Conservation (phyloP, 2,888 invertebrate species). For the Drosophila merina region DNA sequence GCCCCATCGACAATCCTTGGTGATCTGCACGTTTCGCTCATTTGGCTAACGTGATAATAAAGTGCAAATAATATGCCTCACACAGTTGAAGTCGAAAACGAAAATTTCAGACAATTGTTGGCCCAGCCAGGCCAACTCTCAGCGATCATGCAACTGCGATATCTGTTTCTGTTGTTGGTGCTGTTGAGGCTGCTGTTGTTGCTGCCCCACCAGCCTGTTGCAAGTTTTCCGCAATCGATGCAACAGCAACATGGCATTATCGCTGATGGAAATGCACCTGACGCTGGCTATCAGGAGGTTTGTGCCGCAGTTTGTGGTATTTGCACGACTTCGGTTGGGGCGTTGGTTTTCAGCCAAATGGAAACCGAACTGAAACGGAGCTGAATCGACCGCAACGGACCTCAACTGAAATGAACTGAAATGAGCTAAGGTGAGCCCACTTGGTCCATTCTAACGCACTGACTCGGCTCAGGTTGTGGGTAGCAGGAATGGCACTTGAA, state of each 20-base stretch:
- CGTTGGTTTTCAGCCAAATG: constrained; percentile 56
- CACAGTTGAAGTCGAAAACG: constrained; percentile 58
- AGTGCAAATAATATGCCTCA: constrained; percentile 84
- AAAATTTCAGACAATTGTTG: constrained; percentile 65
- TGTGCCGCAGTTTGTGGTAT: constrained; percentile 50
- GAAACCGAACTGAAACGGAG: constrained; percentile 25
- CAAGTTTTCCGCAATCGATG: constrained; percentile 73
- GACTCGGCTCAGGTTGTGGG: constrained; percentile 34
- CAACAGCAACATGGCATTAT: constrained; percentile 69
- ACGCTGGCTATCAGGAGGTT: constrained; percentile 65
- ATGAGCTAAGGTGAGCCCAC: constrained; percentile 2
- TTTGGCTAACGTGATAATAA: constrained; percentile 84
- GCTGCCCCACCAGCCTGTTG: constrained; percentile 47
- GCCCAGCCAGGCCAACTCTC: constrained; percentile 33
- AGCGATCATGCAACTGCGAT: constrained; percentile 57
- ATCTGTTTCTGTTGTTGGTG: constrained; percentile 24
- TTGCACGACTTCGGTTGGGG: constrained; percentile 69
- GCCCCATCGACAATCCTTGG: constrained; percentile 24
- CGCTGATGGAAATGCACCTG: constrained; percentile 83
- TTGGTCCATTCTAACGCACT: constrained; percentile 61
- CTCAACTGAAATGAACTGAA: constrained; percentile 1
- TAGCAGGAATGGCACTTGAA: constrained; percentile 25
- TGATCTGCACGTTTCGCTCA: constrained; percentile 80
- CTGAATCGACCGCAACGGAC: constrained; percentile 10
- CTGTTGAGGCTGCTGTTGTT: constrained; percentile 15